Evolutionary conservation across 1,140 invertebrate species (phyloP).

Genomic region (Tyrophagus putrescentiae): DNA sequence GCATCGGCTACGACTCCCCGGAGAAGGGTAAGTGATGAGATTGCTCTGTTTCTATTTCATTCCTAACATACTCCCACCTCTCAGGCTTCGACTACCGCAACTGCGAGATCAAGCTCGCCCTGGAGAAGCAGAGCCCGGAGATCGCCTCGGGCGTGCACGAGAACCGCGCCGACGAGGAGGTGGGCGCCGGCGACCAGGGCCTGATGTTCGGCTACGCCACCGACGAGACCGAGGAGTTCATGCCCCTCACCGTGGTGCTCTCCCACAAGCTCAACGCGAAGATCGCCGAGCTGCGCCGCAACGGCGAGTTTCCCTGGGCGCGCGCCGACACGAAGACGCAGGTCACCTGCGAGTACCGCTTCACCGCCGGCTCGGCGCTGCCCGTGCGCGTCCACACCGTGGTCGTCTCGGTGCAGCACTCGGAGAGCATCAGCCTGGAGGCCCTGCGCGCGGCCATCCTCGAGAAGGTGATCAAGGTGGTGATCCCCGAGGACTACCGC

Average conservation of each 20-base stretch:
- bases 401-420: constrained; percentile 91
- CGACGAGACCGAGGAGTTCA: constrained; percentile 46
- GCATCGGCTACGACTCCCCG: constrained; percentile 95
- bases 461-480: constrained; percentile 76
- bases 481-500: constrained; percentile 79
- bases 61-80: neutral
- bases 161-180: constrained; percentile 79
- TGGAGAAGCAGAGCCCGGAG: constrained; percentile 93
- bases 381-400: constrained; percentile 89
- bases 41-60: neutral
- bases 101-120: constrained; percentile 89
- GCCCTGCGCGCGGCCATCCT: constrained; percentile 66
- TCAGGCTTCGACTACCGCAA: constrained; percentile 94
- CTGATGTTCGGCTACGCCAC: constrained; percentile 31
- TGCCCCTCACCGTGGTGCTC: constrained; percentile 43
- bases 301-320: constrained; percentile 40
- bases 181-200: constrained; percentile 96
- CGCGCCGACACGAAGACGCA: constrained; percentile 45
- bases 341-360: constrained; percentile 33
- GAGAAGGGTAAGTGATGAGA: constrained; percentile 42
- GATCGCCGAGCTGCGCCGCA: constrained; percentile 39
- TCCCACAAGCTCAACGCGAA: constrained; percentile 41
- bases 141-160: constrained; percentile 91
- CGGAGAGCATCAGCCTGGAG: constrained; percentile 73
- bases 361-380: constrained; percentile 59